Conservation (phyloP, 1,140 invertebrate species). For the Heterodera carotae region DNA sequence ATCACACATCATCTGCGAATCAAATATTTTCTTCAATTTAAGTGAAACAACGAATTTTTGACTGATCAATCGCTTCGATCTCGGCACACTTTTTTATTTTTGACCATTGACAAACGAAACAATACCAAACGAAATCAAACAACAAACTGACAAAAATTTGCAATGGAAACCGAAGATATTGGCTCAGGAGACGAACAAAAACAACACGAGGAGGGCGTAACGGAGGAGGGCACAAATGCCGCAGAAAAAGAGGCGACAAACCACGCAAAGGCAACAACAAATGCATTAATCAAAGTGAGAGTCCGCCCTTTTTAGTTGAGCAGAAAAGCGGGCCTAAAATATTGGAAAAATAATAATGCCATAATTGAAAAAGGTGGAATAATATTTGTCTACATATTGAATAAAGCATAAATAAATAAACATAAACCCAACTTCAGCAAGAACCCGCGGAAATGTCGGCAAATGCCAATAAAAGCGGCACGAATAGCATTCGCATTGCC, state of each 20-base stretch:
- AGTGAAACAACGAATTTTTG: not conserved
- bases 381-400: too few species aligned
- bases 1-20: not conserved
- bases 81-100: not conserved
- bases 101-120: not conserved
- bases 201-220: not conserved
- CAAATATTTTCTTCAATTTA: not conserved
- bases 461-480: not conserved
- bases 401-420: not conserved
- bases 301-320: not conserved
- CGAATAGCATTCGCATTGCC: not conserved
- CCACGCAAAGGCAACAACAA: not conserved
- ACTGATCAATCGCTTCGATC: slow-evolving; percentile 2
- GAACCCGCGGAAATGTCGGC: not conserved
- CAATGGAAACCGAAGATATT: not conserved
- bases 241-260: not conserved
- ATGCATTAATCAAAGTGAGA: not conserved
- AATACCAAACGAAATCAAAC: not conserved
- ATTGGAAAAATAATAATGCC: too few species aligned
- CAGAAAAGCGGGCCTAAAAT: too few species aligned
- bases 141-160: not conserved
- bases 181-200: not conserved
- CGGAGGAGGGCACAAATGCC: not conserved
- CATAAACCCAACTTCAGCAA: too few species aligned
- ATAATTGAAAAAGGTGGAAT: too few species aligned